Base-by-base conservation (phyloP, 2,888 invertebrate genomes). In the Therioaphis trifolii region DNA sequence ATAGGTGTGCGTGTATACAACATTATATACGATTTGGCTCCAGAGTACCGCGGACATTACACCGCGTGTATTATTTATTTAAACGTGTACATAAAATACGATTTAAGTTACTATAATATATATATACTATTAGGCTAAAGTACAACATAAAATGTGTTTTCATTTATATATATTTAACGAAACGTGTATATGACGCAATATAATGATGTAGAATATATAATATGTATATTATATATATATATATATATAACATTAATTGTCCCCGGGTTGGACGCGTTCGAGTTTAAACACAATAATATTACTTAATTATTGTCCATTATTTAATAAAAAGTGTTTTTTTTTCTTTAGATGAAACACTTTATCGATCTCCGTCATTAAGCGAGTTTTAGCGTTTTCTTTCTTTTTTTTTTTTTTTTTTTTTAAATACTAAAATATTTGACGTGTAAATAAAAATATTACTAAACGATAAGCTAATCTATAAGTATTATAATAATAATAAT, bases 181-280 rank as follows among this genome's bases (percentile, higher is more conserved):
- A 61, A 61, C 80, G 80, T 80, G 72, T 80, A 80, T 72, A 63
- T 72, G 80, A 46, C 35, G 80, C 80, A 80, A 80, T 80, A 80
- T 58, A 69, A 80, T 80, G 58, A 71, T 71, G 27, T 80, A 78
- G 68, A 78, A 68, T 78, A 69, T 68, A 49, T 27, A 9, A 71
- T 29, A 29, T 14, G 14, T 9, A 69, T 46, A 40, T 21, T 40
- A 40, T 40, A 5, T 68, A 40, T 69, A 69, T 35, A 21, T n/a
- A 21, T 24, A 49, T 76, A 58, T 76, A 15, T 18, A 35, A 63
- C n/a, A n/a, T n/a, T n/a, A n/a, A n/a, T n/a, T 49, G 63, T 77
- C 63, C 49, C 46, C 46, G 76, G 24, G 76, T 77, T 63, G 76
- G 63, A 77, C 76, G 63, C 43, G 18, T 76, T 77, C 63, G 49